Evolutionary conservation across 2,113 vertebrate genomes (phyloP), one percentile per base, ranked within the genome.

Genomic region (Trogon surrucura): DNA sequence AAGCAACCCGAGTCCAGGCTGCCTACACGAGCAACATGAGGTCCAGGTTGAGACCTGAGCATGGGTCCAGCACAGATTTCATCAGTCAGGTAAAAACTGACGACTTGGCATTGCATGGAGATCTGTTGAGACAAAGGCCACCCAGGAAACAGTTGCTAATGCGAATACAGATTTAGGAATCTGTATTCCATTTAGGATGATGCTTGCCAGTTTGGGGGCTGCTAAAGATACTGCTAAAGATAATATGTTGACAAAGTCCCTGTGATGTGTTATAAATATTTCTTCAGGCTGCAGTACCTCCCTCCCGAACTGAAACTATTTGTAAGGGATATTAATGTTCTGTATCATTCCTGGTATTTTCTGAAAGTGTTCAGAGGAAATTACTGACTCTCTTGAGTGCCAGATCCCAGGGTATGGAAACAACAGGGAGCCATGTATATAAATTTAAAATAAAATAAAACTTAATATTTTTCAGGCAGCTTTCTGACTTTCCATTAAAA

Each of bases 331-430:
- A 3, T 54, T 67, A 41, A 79, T 60, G 47, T 38, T 93, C 78
- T 11, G 9, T 45, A 66, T 50, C 16, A 53, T 67, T 81, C 72
- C n/a, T 29, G 23, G 25, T 67, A 74, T 75, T 92, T 94, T 84
- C 50, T 89, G 74, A 78, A 72, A 93, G 62, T n/a, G 70, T 60
- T 58, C 78, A 87, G 85, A 93, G 79, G 82, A 95, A 95, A 85
- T 38, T 4, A 74, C 14, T 79, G 36, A 11, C 50, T 88, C 34
- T 84, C 50, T 41, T 15, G 32, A 73, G 25, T 67, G n/a, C 70
- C 47, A 85, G 41, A 92, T 78, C 54, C 30, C 23, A 45, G 22
- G 5, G 25, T 50, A 29, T 44, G 30, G 44, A 73, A 95, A 89
- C 9, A 61, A 73, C 27, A 36, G 27, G 12, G 22, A n/a, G 4